Percentiles rank a stretch among this genome's conserved stretches.
Evolutionary conservation across 2,113 vertebrate species (phyloP).

Genomic region (Labeo catla): DNA sequence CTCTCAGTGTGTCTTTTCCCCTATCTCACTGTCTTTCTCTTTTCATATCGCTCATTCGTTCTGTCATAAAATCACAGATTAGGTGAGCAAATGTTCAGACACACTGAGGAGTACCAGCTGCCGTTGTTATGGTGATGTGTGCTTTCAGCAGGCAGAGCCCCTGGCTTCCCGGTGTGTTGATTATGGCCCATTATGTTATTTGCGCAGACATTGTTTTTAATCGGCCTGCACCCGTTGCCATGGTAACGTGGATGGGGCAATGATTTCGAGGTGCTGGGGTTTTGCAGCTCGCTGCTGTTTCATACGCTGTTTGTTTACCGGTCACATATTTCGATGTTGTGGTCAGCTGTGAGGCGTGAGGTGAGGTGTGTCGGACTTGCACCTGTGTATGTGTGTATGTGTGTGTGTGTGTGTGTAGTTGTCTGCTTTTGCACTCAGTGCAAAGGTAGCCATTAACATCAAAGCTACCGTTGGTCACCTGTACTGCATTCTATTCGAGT

Average conservation of each 20-base stretch:
- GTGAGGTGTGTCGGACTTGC: background rate
- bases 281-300: slow-evolving; percentile 1
- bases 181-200: slow-evolving; percentile 69
- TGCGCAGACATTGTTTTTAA: slow-evolving; percentile 65
- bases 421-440: background rate
- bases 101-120: slow-evolving; percentile 54
- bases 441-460: slow-evolving; percentile 6
- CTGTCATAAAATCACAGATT: slow-evolving; percentile 43
- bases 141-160: slow-evolving; percentile 56
- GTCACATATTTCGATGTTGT: background rate
- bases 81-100: slow-evolving; percentile 50
- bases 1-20: background rate
- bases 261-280: slow-evolving; percentile 30
- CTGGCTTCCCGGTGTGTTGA: slow-evolving; percentile 65
- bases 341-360: background rate
- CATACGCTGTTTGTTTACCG: slow-evolving; percentile 15
- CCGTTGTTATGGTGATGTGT: slow-evolving; percentile 68
- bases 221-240: slow-evolving; percentile 61
- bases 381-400: background rate
- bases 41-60: background rate
- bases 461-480: background rate
- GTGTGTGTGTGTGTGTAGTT: background rate
- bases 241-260: slow-evolving; percentile 44
- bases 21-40: background rate
- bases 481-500: background rate